These are phyloP conservation scores for Polymixis lichenea DNA, from an alignment of 2,888 invertebrate species.

Conservation along the genomic window DNA sequence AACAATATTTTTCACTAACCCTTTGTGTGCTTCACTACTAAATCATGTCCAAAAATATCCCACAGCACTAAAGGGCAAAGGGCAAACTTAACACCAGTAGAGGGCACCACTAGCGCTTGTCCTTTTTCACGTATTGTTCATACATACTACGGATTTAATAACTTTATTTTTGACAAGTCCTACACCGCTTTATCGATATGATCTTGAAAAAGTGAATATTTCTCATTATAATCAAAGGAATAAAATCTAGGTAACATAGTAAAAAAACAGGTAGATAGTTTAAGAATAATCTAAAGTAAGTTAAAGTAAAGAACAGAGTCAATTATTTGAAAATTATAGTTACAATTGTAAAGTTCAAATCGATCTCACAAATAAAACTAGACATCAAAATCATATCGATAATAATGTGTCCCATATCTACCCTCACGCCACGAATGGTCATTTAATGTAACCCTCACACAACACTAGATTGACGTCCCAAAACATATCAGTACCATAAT, in stretches of 20 bases:
- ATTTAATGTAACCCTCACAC: constrained; percentile 43
- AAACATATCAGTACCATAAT: constrained; percentile 38
- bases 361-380: background rate
- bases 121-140: constrained; percentile 2
- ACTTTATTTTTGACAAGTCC: background rate
- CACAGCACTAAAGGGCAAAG: background rate
- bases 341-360: background rate
- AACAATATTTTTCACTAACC: constrained; percentile 41
- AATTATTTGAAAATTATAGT: background rate
- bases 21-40: constrained; percentile 23
- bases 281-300: background rate
- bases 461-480: constrained; percentile 33
- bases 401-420: constrained; percentile 9
- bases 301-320: background rate
- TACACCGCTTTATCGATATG: constrained; percentile 39
- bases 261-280: background rate
- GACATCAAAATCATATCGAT: constrained; percentile 44
- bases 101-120: constrained; percentile 38
- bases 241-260: constrained; percentile 17
- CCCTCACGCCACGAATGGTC: background rate
- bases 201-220: constrained; percentile 13
- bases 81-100: constrained; percentile 25
- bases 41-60: constrained; percentile 25
- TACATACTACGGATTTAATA: constrained; percentile 5
- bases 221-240: background rate